A percentile compares a stretch with the other conserved stretches of the same genome.
phyloP scores from a whole-genome alignment of 2,113 vertebrate genomes.

The Leptodactylus fuscus region DNA sequence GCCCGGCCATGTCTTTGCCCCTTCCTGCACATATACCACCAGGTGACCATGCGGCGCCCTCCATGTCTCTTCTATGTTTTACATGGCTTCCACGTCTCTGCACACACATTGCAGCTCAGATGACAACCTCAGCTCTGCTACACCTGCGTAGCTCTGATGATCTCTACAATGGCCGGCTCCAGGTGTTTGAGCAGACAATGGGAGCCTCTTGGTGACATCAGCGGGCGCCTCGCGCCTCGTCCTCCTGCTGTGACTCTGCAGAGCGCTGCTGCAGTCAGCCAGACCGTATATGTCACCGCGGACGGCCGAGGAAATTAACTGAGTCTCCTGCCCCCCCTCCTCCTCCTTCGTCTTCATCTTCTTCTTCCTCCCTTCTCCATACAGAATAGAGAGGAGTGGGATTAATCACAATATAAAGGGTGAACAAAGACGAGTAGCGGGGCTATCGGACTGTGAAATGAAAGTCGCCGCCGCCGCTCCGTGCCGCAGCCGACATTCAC shows the following conservation, averaged over 20 bases:
- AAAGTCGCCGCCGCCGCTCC: slow-evolving; percentile 7
- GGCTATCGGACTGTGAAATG: slow-evolving; percentile 55
- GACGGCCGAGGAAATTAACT: slow-evolving; percentile 52
- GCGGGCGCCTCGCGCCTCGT: slow-evolving; percentile 1
- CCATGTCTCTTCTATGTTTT: no score
- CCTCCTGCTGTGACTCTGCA: slow-evolving; percentile 44
- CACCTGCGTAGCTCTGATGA: no score
- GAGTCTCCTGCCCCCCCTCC: slow-evolving; percentile 28
- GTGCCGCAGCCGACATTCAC: slow-evolving; percentile 41
- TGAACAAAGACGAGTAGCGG: slow-evolving; percentile 54
- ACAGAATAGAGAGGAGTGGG: slow-evolving; percentile 43
- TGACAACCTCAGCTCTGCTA: background rate
- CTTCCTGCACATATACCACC: no score
- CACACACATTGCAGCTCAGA: no score
- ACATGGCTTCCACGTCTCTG: no score
- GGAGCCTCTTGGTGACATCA: slow-evolving; percentile 42
- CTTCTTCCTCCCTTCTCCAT: slow-evolving; percentile 24
- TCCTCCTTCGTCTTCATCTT: background rate
- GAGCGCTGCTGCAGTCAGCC: slow-evolving; percentile 49
- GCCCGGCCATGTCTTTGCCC: no score
- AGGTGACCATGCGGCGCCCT: no score
- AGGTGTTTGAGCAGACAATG: slow-evolving; percentile 45
- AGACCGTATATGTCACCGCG: slow-evolving; percentile 42
- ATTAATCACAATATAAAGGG: slow-evolving; percentile 59
- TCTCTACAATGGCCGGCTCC: no score